These are phyloP conservation scores for Heliconius melpomene DNA, from an alignment of 1,140 invertebrate genomes.

Conservation along the genomic window DNA sequence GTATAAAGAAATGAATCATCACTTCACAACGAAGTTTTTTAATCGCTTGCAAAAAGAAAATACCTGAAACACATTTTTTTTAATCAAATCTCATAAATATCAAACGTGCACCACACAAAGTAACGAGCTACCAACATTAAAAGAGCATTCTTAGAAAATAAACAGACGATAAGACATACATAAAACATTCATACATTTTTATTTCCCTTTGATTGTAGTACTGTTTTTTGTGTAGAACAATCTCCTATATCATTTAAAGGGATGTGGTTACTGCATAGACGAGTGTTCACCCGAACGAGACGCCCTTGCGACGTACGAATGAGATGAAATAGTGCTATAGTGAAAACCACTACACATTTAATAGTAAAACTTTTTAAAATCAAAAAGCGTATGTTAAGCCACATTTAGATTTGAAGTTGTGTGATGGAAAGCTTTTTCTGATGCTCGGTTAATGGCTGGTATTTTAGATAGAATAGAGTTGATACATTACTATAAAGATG, in stretches of 20 bases:
- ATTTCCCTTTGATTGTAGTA: not conserved
- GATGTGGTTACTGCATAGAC: not conserved
- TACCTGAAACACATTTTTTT: too few relatives aligned
- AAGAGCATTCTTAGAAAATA: constrained; percentile 11
- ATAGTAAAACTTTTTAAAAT: constrained; percentile 6
- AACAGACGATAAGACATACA: not conserved
- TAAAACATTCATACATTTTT: not conserved
- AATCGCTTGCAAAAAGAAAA: too few relatives aligned
- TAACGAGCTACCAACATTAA: not conserved
- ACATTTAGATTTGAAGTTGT: not conserved
- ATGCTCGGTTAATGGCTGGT: not conserved
- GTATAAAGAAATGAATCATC: too few relatives aligned
- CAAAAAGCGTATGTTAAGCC: constrained; percentile 5
- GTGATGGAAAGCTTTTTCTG: not conserved
- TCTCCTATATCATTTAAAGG: constrained; percentile 7
- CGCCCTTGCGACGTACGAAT: not conserved
- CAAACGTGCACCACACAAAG: not conserved
- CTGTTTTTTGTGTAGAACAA: not conserved
- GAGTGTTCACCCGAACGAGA: constrained; percentile 8
- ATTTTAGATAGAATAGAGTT: too few relatives aligned
- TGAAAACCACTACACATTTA: constrained; percentile 4
- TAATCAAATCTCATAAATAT: not conserved
- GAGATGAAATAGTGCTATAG: not conserved
- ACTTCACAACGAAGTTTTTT: too few relatives aligned
- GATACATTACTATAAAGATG: too few relatives aligned